Base-by-base conservation (phyloP, 2,113 vertebrate genomes). In the Hippocampus comes region DNA sequence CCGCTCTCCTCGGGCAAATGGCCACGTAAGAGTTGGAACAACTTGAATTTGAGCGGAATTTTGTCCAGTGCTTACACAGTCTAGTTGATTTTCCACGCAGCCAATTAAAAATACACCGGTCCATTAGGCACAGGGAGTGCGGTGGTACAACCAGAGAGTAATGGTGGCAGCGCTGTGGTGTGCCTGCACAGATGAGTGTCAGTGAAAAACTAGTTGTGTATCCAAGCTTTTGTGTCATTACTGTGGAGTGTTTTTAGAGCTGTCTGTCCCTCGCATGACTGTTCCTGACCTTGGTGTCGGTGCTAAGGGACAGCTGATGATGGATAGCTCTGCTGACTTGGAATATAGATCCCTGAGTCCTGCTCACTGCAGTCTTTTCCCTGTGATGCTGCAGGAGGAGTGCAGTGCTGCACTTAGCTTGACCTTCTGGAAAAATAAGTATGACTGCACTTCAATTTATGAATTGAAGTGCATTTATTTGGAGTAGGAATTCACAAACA, bases 81-180 rank as follows among this genome's bases (percentile, higher is more conserved):
- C 70, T 69, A 59, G 78, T 84, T 87, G 84, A 83, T 86, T 75
- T 82, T 86, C 74, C 68, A 53, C 65, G 49, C 76, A 18, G 38
- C 75, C 85, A 88, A 87, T 89, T 88, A 81, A 82, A 84, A 83
- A 83, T 73, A 74, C 56, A 55, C 74, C 38, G 78, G 74, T 81
- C 82, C 76, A 76, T 43, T 60, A 71, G 79, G 78, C 84, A 79
- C 75, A 85, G 75, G 76, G 77, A 70, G 64, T 53, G 84, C 75
- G 43, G 43, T 60, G 78, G 84, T 60, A 72, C 42, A 74, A 86
- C 79, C 74, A 64, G 61, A 41, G 77, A 51, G 67, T 60, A 30
- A 78, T 65, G 51, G 63, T 25, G 51, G 61, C 53, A 74, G 43
- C 63, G 67, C 49, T 73, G 25, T 72, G 70, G 65, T 73, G 71